These are phyloP conservation scores for Tetrapedia diversipes DNA, from an alignment of 2,888 invertebrate species.

Conservation along the genomic window DNA sequence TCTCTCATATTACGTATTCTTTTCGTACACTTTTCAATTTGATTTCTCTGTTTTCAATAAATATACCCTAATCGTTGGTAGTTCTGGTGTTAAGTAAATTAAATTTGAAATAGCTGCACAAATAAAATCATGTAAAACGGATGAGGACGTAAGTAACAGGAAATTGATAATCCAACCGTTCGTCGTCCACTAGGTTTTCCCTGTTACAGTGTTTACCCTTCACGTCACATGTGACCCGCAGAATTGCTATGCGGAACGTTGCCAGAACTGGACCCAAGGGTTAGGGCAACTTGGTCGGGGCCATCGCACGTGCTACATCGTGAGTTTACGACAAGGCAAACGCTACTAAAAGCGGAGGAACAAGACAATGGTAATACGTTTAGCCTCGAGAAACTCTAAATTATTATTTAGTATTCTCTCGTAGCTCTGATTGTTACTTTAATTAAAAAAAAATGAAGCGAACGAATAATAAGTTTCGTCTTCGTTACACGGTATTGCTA, in stretches of 20 bases:
- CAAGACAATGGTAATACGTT: background rate
- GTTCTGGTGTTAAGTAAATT: too few species aligned
- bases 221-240: background rate
- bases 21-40: too few species aligned
- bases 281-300: conserved; percentile 7
- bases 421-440: too few species aligned
- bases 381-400: background rate
- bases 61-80: too few species aligned
- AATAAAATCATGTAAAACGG: too few species aligned
- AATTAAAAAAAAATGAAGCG: too few species aligned
- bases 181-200: background rate
- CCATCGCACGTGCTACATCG: conserved; percentile 5
- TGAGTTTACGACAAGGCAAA: conserved; percentile 10
- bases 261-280: conserved; percentile 22
- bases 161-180: background rate
- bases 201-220: background rate
- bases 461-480: too few species aligned
- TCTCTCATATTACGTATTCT: too few species aligned
- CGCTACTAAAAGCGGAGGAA: background rate
- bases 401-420: too few species aligned
- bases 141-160: too few species aligned
- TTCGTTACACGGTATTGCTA: too few species aligned
- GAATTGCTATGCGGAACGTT: conserved; percentile 13
- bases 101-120: background rate
- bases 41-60: too few species aligned